phyloP scores from a whole-genome alignment of 2,888 invertebrate species.

The Acleris literana region DNA sequence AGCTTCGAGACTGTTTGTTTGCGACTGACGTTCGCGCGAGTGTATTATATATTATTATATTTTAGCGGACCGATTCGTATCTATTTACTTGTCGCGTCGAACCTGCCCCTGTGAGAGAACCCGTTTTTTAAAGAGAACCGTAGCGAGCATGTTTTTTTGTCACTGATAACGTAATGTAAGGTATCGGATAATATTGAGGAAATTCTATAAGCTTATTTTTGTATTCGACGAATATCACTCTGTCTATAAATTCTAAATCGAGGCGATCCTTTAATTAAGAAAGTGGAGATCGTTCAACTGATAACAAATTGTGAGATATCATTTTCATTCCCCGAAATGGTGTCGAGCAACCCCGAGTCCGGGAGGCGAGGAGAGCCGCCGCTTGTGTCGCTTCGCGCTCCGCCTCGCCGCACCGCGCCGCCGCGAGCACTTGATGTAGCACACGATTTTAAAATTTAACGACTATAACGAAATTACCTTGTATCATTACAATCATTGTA shows the following conservation, averaged over 20 bases:
- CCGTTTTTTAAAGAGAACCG: constrained; percentile 66
- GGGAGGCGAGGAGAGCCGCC: constrained; percentile 57
- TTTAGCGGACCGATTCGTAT: constrained; percentile 59
- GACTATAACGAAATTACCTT: constrained; percentile 46
- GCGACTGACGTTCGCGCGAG: constrained; percentile 75
- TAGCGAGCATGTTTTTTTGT: constrained; percentile 74
- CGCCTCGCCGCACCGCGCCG: constrained; percentile 45
- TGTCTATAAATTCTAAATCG: constrained; percentile 76
- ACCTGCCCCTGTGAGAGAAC: constrained; percentile 61
- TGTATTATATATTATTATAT: constrained; percentile 54
- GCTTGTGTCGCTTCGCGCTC: constrained; percentile 10
- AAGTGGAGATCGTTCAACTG: constrained; percentile 54
- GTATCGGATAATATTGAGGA: constrained; percentile 78
- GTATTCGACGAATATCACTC: constrained; percentile 78
- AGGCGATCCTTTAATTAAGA: constrained; percentile 57
- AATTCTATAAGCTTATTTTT: constrained; percentile 83
- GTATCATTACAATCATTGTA: constrained; percentile 49
- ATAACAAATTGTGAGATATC: constrained; percentile 69
- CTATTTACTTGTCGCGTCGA: constrained; percentile 61
- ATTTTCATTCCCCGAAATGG: constrained; percentile 78
- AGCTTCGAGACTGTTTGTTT: constrained; percentile 78
- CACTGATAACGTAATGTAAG: constrained; percentile 77
- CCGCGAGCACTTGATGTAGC: constrained; percentile 57
- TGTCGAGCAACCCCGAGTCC: constrained; percentile 66
- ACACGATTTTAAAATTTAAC: constrained; percentile 50